Base-by-base conservation (phyloP, 2,888 invertebrate species). In the Andrena fulva region DNA sequence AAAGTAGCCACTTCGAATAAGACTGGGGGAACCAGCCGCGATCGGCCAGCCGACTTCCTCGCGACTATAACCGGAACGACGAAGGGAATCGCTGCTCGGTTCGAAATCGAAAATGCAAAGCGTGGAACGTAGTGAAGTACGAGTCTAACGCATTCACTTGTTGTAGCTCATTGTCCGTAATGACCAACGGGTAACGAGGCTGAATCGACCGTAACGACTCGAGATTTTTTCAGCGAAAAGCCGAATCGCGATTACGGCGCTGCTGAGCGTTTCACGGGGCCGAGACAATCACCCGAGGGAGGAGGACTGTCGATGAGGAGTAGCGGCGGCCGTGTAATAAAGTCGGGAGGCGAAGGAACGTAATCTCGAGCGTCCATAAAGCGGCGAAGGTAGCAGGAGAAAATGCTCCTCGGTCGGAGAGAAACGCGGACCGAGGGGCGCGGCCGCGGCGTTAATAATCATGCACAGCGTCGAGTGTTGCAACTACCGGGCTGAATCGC, bases 361-460 rank as follows among this genome's bases (percentile, higher is more conserved):
- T 35, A 50, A 63, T 82, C 54, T 20, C 59, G 63, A 62, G 71
- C 27, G 70, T 75, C 48, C 69, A 63, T 62, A 64, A 82, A 71
- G 78, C 69, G 67, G 31, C 50, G 70, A 82, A 69, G 72, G 78
- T 20, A 66, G 77, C 78, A 59, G 64, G 63, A 75, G 63, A 70
- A 62, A 77, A 82, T 77, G 73, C 71, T 67, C 54, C 35, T 42
- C 48, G 60, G 50, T 29, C 50, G 59, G 56, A 66, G 56, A 10
- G 71, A 76, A 80, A 77, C 54, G 79, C 64, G 76, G 74, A 71
- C 56, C 63, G 35, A 74, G 77, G 73, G 87, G 87, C 80, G 85
- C 80, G 86, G 86, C 75, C 70, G 4, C 24, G 71, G 73, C 76
- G 84, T 82, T 87, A 82, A 87, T 87, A 84, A 85, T 80, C 84